These are phyloP conservation scores for cat (Felis catus) DNA, from an alignment of 2,113 vertebrate species.

Conservation along the genomic window F.catus_Fca126_mat1.0 CM031417.1:125993001-125993500, in stretches of 20 bases:
- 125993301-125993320: slow-evolving; percentile 76
- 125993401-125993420: slow-evolving; percentile 33
- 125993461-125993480: slow-evolving; percentile 48
- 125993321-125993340: slow-evolving; percentile 64
- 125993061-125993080: slow-evolving; percentile 11
- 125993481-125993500: slow-evolving; percentile 73
- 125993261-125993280: slow-evolving; percentile 48
- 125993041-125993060: neutral
- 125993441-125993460: slow-evolving; percentile 49
- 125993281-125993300: slow-evolving; percentile 74
- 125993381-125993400: neutral
- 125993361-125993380: slow-evolving; percentile 53
- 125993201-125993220: slow-evolving; percentile 60
- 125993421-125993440: slow-evolving; percentile 38
- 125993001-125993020: neutral
- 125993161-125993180: neutral
- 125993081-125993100: neutral
- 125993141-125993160: neutral
- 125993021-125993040: neutral
- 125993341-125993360: slow-evolving; percentile 47
- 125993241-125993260: slow-evolving; percentile 56
- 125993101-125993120: neutral
- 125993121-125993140: neutral
- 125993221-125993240: slow-evolving; percentile 27
- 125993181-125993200: neutral